Percentiles rank a stretch among this genome's conserved stretches.
phyloP scores from a whole-genome alignment of 2,797 vertebrate species.

The Pogoniulus pusillus region DNA sequence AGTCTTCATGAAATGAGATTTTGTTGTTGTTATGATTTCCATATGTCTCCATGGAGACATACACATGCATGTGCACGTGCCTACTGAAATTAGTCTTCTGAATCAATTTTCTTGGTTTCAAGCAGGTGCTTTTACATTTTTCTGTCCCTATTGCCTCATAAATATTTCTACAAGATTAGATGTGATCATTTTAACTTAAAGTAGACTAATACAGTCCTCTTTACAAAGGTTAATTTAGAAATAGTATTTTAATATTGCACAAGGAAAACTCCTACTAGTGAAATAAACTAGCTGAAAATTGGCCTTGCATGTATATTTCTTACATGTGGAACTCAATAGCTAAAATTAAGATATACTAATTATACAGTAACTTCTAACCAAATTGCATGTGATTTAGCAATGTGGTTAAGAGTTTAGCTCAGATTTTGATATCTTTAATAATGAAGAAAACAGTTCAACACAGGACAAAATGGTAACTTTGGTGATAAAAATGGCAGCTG shows the following conservation, averaged over 20 bases:
- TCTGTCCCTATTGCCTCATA: neutral
- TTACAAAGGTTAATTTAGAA: neutral
- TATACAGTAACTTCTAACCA: constrained; percentile 59
- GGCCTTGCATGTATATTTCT: constrained; percentile 51
- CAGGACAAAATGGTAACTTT: constrained; percentile 27
- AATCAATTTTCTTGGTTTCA: neutral
- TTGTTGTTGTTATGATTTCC: neutral
- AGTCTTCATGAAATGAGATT: neutral
- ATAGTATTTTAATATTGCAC: neutral
- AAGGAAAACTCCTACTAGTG: constrained; percentile 14
- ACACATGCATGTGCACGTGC: accelerated
- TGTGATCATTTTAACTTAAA: neutral
- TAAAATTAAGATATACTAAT: constrained; percentile 62
- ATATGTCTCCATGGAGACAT: neutral
- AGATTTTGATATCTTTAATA: constrained; percentile 44
- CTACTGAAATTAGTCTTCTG: neutral
- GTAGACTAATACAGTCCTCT: neutral
- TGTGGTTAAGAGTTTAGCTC: constrained; percentile 7
- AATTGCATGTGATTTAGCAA: constrained; percentile 57
- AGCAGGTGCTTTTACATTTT: neutral
- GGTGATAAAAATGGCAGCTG: constrained; percentile 16
- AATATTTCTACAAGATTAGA: neutral
- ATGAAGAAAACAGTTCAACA: neutral
- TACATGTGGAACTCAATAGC: constrained; percentile 17
- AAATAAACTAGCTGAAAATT: constrained; percentile 46